These are phyloP conservation scores for Enteromius mattozi DNA, from an alignment of 2,797 vertebrate species.

Conservation along the genomic window DNA sequence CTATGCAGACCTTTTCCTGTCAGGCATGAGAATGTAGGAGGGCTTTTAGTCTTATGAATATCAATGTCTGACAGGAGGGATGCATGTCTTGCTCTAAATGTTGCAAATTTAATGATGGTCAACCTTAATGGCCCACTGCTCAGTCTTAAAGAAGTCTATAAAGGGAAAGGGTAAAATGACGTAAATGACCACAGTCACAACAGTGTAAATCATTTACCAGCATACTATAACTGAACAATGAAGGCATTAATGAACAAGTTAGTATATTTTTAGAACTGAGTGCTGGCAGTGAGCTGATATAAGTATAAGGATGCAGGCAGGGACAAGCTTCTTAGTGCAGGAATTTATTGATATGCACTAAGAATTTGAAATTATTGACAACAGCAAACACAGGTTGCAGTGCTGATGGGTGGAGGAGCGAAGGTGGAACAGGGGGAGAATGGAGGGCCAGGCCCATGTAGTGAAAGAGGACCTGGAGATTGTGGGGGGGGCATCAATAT, in stretches of 20 bases:
- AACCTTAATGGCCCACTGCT: neutral
- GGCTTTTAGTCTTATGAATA: constrained; percentile 28
- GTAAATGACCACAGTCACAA: neutral
- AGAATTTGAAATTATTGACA: too few species aligned
- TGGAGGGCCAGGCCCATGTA: too few species aligned
- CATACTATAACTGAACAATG: neutral
- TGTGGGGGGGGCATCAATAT: too few species aligned
- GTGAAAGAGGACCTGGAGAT: too few species aligned
- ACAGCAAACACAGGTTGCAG: too few species aligned
- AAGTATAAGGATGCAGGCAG: too few species aligned
- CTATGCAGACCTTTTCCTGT: constrained; percentile 27
- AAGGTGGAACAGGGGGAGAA: too few species aligned
- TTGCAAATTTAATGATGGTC: neutral
- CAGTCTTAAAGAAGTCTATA: neutral
- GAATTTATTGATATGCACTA: neutral
- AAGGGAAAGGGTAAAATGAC: neutral
- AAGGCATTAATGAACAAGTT: neutral
- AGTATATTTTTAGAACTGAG: neutral
- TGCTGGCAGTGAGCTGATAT: neutral
- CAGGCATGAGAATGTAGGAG: neutral
- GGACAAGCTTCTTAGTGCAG: neutral
- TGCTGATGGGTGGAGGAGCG: too few species aligned
- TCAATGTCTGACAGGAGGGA: neutral
- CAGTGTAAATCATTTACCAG: neutral
- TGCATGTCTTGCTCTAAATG: neutral